These are phyloP conservation scores for Thamnophis elegans DNA, from an alignment of 2,797 vertebrate genomes.

Conservation along the genomic window DNA sequence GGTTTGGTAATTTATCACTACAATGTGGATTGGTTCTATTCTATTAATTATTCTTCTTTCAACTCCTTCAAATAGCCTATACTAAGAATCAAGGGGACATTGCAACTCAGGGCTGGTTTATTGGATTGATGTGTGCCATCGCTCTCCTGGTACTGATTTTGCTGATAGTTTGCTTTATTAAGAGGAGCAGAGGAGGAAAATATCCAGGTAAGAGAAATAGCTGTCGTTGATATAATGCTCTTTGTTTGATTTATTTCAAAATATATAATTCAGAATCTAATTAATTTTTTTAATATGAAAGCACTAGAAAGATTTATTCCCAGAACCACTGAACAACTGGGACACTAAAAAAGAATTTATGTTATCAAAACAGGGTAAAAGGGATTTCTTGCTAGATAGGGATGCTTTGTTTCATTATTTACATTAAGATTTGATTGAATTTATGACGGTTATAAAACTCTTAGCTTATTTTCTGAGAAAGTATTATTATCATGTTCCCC, in stretches of 20 bases:
- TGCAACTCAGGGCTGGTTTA: conserved; percentile 98
- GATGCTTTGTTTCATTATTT: not conserved
- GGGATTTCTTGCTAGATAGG: not conserved
- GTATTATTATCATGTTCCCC: not conserved
- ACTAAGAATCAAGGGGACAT: conserved; percentile 95
- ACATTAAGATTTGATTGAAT: conserved; percentile 26
- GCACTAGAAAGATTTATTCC: conserved; percentile 29
- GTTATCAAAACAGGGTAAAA: conserved; percentile 29
- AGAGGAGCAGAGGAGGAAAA: conserved; percentile 96
- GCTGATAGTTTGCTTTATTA: conserved; percentile 98
- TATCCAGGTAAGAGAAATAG: conserved; percentile 83
- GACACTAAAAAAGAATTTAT: conserved; percentile 32
- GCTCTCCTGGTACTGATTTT: conserved; percentile 95
- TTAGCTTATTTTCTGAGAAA: not conserved
- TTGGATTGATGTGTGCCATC: conserved; percentile 97
- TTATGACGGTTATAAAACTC: conserved; percentile 18
- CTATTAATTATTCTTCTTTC: conserved; percentile 18
- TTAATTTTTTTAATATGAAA: not conserved
- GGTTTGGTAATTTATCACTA: not conserved
- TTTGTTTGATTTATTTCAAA: not conserved
- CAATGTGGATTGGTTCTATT: accelerated
- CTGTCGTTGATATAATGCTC: accelerated
- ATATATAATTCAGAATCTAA: conserved; percentile 4
- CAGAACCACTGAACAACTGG: not conserved
- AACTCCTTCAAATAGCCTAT: conserved; percentile 77